phyloP scores from a whole-genome alignment of 2,888 invertebrate genomes.

The Aporophyla lueneburgensis region DNA sequence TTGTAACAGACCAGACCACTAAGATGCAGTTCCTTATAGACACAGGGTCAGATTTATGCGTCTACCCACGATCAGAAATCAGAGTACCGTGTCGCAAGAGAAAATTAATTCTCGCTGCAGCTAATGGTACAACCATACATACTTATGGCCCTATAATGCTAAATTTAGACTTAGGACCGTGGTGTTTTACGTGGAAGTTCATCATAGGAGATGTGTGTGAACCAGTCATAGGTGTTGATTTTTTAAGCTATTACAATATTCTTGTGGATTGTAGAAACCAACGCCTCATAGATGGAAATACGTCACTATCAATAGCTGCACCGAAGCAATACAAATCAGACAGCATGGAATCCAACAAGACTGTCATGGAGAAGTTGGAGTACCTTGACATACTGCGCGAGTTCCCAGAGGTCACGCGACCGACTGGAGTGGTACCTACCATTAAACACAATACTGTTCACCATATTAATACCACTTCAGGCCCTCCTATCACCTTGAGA shows the following conservation, averaged over 20 bases:
- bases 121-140: slow-evolving; percentile 4
- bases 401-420: slow-evolving; percentile 10
- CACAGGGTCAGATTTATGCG: slow-evolving; percentile 5
- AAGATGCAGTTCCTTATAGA: slow-evolving; percentile 22
- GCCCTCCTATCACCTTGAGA: neutral
- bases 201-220: slow-evolving; percentile 20
- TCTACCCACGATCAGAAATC: slow-evolving; percentile 8
- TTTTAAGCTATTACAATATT: slow-evolving; percentile 8
- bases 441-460: slow-evolving; percentile 7
- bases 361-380: neutral
- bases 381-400: slow-evolving; percentile 7
- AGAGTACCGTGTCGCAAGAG: neutral
- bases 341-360: slow-evolving; percentile 9
- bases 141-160: neutral
- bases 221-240: slow-evolving; percentile 15
- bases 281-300: slow-evolving; percentile 15
- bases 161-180: slow-evolving; percentile 14
- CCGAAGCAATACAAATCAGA: neutral
- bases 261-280: slow-evolving; percentile 31
- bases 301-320: neutral
- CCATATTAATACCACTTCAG: slow-evolving; percentile 3
- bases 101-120: neutral
- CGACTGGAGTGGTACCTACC: neutral
- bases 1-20: slow-evolving; percentile 20
- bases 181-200: slow-evolving; percentile 20